phyloP scores from a whole-genome alignment of 2,888 invertebrate genomes.

The Crioceris asparagi region DNA sequence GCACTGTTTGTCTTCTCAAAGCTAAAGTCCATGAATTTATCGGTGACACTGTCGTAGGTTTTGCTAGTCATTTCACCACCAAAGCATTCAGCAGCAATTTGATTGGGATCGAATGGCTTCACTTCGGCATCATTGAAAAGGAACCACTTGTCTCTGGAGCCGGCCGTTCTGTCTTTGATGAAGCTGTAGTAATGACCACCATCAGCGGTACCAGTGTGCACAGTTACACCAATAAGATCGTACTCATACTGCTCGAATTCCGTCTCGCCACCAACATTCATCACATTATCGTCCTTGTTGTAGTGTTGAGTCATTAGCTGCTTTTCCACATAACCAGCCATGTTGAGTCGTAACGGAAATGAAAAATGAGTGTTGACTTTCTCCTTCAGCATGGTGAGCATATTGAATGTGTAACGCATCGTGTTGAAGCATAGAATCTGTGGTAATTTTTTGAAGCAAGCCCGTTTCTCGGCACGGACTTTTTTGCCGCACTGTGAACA shows the following conservation, averaged over 20 bases:
- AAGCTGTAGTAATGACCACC: constrained; percentile 96
- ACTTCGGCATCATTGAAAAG: constrained; percentile 89
- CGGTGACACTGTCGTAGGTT: constrained; percentile 92
- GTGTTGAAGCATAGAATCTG: constrained; percentile 92
- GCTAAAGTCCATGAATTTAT: constrained; percentile 95
- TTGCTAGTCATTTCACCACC: constrained; percentile 97
- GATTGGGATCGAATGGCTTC: constrained; percentile 89
- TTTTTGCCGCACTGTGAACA: constrained; percentile 92
- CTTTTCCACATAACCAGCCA: constrained; percentile 88
- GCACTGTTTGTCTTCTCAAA: constrained; percentile 97
- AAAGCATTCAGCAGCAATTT: constrained; percentile 91
- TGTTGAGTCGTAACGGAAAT: constrained; percentile 84
- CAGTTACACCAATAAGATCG: constrained; percentile 70
- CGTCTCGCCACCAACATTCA: constrained; percentile 40
- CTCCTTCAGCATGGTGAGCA: constrained; percentile 94
- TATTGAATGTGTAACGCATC: constrained; percentile 95
- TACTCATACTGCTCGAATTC: constrained; percentile 62
- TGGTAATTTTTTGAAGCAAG: constrained; percentile 75
- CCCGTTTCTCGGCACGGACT: constrained; percentile 89
- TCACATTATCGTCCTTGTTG: constrained; percentile 65
- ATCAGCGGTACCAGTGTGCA: constrained; percentile 96
- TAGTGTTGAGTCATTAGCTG: constrained; percentile 84
- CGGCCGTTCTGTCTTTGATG: constrained; percentile 72
- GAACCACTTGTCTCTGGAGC: constrained; percentile 79
- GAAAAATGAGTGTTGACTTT: constrained; percentile 97